Conservation (phyloP, 2,113 vertebrate species). For the Perca schrenkii region DNA sequence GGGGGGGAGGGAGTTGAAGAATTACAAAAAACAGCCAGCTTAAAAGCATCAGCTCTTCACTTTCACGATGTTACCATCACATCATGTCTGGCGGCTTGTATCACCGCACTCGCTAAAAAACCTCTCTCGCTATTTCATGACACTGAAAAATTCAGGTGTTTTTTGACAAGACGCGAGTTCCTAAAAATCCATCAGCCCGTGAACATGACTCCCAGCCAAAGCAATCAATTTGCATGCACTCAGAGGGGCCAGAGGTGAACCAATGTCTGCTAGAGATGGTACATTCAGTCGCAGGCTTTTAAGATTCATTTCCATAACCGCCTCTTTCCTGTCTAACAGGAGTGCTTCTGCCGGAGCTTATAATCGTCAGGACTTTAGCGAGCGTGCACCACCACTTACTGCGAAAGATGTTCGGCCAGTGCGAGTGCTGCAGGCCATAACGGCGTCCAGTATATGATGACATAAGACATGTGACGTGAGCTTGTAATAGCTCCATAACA, state of each 20-base stretch:
- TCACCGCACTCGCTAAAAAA: slow-evolving; percentile 29
- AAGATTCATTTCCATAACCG: slow-evolving; percentile 61
- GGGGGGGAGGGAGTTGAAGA: not conserved
- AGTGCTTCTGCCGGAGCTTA: slow-evolving; percentile 41
- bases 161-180: slow-evolving; percentile 40
- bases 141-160: slow-evolving; percentile 44
- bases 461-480: slow-evolving; percentile 10
- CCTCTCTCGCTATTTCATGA: slow-evolving; percentile 3
- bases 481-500: slow-evolving; percentile 4
- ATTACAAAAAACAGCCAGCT: not conserved
- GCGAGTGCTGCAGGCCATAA: not conserved
- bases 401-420: slow-evolving; percentile 1
- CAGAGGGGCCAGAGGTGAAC: slow-evolving; percentile 33
- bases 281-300: slow-evolving; percentile 62
- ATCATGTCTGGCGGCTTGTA: not conserved
- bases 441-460: slow-evolving; percentile 8
- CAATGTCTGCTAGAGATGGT: slow-evolving; percentile 24
- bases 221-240: slow-evolving; percentile 60
- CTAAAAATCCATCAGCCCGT: slow-evolving; percentile 36
- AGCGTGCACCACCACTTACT: slow-evolving; percentile 13
- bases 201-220: slow-evolving; percentile 57
- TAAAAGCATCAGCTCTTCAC: slow-evolving; percentile 31
- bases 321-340: slow-evolving; percentile 40
- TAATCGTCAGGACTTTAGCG: slow-evolving; percentile 43
- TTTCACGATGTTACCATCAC: not conserved